phyloP scores from a whole-genome alignment of 2,797 vertebrate genomes.

The Orestias chungarensis region DNA sequence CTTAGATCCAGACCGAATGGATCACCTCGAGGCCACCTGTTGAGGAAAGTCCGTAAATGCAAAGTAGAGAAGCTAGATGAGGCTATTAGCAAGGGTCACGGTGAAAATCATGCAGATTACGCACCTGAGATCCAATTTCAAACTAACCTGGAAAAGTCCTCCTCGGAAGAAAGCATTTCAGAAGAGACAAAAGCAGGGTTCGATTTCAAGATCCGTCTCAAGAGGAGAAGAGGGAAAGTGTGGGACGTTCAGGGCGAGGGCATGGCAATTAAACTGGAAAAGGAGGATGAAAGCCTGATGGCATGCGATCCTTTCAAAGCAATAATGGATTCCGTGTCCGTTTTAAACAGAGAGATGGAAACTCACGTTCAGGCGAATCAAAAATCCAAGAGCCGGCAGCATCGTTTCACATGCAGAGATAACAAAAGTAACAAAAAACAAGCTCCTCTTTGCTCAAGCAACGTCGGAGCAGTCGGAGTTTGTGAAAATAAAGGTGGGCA shows the following conservation, averaged over 20 bases:
- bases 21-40: slow-evolving; percentile 30
- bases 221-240: slow-evolving; percentile 76
- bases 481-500: neutral
- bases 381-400: slow-evolving; percentile 69
- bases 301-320: slow-evolving; percentile 79
- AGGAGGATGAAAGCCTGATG: slow-evolving; percentile 32
- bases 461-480: slow-evolving; percentile 19
- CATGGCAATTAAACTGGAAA: slow-evolving; percentile 52
- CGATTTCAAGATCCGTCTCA: slow-evolving; percentile 80
- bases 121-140: neutral
- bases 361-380: slow-evolving; percentile 72
- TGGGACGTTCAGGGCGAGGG: slow-evolving; percentile 79
- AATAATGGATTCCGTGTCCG: slow-evolving; percentile 81
- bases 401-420: slow-evolving; percentile 66
- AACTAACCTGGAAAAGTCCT: neutral
- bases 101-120: neutral
- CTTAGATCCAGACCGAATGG: slow-evolving; percentile 55
- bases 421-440: slow-evolving; percentile 43
- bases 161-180: slow-evolving; percentile 22
- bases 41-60: slow-evolving; percentile 41
- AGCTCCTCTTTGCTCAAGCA: neutral
- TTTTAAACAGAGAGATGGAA: slow-evolving; percentile 83
- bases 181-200: slow-evolving; percentile 62
- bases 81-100: neutral
- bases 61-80: slow-evolving; percentile 41